Conservation (phyloP, 2,797 vertebrate genomes). For the Thunnus albacares region DNA sequence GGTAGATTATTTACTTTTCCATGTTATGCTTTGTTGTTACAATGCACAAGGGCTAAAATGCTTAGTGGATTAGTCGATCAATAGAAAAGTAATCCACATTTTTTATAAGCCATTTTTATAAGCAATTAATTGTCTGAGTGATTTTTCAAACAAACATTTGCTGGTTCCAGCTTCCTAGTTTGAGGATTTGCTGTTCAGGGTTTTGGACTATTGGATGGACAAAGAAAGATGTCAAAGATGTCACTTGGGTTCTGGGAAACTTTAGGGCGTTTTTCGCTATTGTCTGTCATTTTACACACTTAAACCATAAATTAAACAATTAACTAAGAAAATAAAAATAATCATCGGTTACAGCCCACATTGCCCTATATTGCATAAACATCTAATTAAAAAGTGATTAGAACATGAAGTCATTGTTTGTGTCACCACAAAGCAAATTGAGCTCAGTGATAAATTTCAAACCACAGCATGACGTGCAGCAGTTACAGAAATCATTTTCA, state of each 20-base stretch:
- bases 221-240: neutral
- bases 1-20: neutral
- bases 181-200: neutral
- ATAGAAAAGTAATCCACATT: too few species aligned
- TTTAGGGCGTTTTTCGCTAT: too few species aligned
- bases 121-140: too few species aligned
- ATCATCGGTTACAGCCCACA: too few species aligned
- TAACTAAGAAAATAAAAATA: too few species aligned
- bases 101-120: too few species aligned
- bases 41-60: too few species aligned
- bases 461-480: neutral
- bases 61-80: too few species aligned
- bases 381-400: slow-evolving; percentile 4
- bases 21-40: neutral
- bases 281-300: too few species aligned
- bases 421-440: slow-evolving; percentile 7
- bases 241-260: neutral
- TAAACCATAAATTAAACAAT: too few species aligned
- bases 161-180: neutral
- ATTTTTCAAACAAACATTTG: too few species aligned
- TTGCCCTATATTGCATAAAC: neutral
- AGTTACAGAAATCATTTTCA: neutral
- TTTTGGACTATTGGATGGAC: neutral
- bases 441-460: slow-evolving; percentile 6
- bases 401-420: neutral